Evolutionary conservation across 2,888 invertebrate genomes (phyloP).

Genomic region (Caenorhabditis wallacei): DNA sequence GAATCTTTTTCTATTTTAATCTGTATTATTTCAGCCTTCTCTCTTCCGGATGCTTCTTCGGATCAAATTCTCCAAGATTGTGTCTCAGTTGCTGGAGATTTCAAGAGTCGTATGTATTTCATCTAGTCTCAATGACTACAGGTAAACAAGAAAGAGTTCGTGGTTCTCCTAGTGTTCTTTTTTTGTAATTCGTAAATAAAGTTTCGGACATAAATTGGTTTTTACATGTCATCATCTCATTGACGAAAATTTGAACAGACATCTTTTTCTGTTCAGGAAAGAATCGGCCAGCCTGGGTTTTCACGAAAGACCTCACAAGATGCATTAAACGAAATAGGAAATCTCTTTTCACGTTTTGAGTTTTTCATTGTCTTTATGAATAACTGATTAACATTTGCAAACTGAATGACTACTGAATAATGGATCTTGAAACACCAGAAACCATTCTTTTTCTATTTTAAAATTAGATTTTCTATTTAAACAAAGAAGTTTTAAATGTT

Average conservation of each 20-base stretch:
- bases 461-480: not conserved
- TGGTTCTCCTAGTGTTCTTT: conserved; percentile 12
- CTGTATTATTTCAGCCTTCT: conserved; percentile 6
- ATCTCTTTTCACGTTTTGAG: too few relatives aligned
- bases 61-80: conserved; percentile 76
- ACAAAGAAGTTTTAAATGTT: not conserved
- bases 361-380: too few relatives aligned
- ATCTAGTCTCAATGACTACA: conserved; percentile 36
- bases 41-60: conserved; percentile 48
- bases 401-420: not conserved
- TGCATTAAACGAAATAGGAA: too few relatives aligned
- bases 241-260: too few relatives aligned
- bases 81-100: conserved; percentile 75
- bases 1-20: not conserved
- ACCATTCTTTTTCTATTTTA: not conserved
- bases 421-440: conserved; percentile 2
- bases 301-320: too few relatives aligned
- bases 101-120: conserved; percentile 80
- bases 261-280: too few relatives aligned
- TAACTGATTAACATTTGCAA: too few relatives aligned
- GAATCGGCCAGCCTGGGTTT: too few relatives aligned
- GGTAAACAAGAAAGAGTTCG: not conserved
- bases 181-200: conserved; percentile 34
- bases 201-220: conserved; percentile 6
- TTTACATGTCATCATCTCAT: too few relatives aligned